Evolutionary conservation across 1,140 invertebrate species (phyloP).

Genomic region (Trachymyrmex septentrionalis): DNA sequence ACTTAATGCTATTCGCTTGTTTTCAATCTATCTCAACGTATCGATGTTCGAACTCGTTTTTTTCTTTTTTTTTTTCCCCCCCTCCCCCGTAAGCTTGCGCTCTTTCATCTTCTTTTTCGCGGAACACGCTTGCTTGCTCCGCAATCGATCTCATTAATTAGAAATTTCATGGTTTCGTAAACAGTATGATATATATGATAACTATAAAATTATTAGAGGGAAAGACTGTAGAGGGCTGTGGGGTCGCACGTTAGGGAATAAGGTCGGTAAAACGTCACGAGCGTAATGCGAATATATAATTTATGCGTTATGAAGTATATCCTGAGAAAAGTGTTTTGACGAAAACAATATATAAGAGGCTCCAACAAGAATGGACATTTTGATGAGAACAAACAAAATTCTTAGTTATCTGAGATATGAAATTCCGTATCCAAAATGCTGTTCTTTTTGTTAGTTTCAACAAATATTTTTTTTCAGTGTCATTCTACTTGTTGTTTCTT

Average conservation of each 20-base stretch:
- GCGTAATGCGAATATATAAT: not conserved
- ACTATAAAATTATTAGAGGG: not conserved
- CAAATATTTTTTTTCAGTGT: no score
- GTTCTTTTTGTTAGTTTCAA: no score
- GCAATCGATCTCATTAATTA: conserved; percentile 13
- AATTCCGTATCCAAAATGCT: no score
- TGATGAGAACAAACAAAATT: no score
- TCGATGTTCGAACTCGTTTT: not conserved
- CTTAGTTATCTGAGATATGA: no score
- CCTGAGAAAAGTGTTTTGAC: no score
- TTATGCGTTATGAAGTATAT: not conserved
- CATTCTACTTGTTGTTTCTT: not conserved
- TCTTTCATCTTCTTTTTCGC: not conserved
- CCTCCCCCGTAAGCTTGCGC: not conserved
- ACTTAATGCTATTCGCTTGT: not conserved
- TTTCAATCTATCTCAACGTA: not conserved
- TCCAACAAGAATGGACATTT: no score
- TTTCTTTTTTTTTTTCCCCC: no score
- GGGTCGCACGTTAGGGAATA: not conserved
- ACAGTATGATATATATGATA: not conserved
- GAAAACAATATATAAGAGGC: no score
- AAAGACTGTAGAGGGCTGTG: not conserved
- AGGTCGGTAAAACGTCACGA: not conserved
- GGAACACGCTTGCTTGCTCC: not conserved
- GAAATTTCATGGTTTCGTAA: not conserved